Conservation (phyloP, 2,113 vertebrate species). For the Corydoras maculifer region DNA sequence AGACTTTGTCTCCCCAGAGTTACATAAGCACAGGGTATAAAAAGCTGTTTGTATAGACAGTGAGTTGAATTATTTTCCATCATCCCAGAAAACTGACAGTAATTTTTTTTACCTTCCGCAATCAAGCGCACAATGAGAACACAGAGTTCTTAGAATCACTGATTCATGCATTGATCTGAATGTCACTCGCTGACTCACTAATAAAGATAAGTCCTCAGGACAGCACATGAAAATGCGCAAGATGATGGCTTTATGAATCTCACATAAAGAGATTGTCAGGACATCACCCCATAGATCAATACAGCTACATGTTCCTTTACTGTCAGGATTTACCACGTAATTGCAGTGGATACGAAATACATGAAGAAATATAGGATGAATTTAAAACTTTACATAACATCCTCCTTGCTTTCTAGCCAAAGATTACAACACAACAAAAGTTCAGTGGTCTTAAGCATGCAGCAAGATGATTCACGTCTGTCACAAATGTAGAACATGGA, state of each 20-base stretch:
- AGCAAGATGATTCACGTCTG: too few species aligned
- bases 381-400: too few species aligned
- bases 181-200: constrained; percentile 21
- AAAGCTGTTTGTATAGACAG: not conserved
- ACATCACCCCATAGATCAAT: constrained; percentile 4
- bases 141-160: not conserved
- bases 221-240: not conserved
- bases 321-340: not conserved
- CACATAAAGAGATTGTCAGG: constrained; percentile 17
- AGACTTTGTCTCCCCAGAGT: too few species aligned
- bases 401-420: too few species aligned
- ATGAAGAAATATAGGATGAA: not conserved
- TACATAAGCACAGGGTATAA: not conserved
- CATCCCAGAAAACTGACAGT: not conserved
- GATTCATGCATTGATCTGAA: constrained; percentile 20
- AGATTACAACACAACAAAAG: too few species aligned
- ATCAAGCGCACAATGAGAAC: not conserved
- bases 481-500: too few species aligned
- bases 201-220: constrained; percentile 10
- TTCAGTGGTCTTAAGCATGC: too few species aligned
- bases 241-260: constrained; percentile 22
- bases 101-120: not conserved
- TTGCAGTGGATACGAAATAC: not conserved
- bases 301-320: constrained; percentile 2
- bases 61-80: not conserved